These are phyloP conservation scores for Oostethus manadensis DNA, from an alignment of 2,113 vertebrate species.

Conservation along the genomic window DNA sequence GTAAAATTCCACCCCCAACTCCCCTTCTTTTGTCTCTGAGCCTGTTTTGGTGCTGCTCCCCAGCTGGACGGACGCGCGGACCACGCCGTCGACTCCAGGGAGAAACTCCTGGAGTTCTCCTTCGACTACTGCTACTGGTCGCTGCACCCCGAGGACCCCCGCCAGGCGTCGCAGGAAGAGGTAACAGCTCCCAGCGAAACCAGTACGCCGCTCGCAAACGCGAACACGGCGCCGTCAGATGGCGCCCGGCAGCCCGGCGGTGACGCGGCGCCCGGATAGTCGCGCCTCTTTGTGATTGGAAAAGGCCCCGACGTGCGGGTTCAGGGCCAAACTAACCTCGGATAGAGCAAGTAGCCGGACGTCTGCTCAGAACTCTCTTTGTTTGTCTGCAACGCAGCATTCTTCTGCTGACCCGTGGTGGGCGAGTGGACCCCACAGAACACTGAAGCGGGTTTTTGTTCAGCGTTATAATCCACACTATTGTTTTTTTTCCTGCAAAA, in stretches of 20 bases:
- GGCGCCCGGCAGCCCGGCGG: background rate
- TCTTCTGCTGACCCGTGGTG: conserved; percentile 49
- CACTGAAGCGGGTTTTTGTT: background rate
- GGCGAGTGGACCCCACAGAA: conserved; percentile 28
- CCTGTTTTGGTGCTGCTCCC: conserved; percentile 15
- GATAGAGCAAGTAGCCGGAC: background rate
- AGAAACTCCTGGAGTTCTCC: conserved; percentile 83
- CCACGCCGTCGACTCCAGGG: conserved; percentile 77
- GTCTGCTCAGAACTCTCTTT: conserved; percentile 45
- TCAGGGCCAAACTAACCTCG: no score
- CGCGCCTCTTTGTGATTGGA: conserved; percentile 51
- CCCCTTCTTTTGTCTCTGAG: background rate
- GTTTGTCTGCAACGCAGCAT: conserved; percentile 47
- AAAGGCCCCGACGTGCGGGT: no score
- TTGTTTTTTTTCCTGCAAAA: conserved; percentile 11
- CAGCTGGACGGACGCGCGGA: conserved; percentile 79
- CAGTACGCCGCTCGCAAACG: background rate
- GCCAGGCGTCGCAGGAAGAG: conserved; percentile 91
- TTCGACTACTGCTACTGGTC: conserved; percentile 99
- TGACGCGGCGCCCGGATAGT: conserved; percentile 37
- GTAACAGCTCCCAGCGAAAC: conserved; percentile 66
- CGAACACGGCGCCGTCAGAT: no score
- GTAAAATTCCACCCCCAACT: background rate
- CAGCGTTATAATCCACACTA: conserved; percentile 18
- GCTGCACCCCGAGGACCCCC: conserved; percentile 80